Evolutionary conservation across 92 coral and sea anemone genomes (phyloP).

Genomic region (Umimayanthus kanabou): DNA sequence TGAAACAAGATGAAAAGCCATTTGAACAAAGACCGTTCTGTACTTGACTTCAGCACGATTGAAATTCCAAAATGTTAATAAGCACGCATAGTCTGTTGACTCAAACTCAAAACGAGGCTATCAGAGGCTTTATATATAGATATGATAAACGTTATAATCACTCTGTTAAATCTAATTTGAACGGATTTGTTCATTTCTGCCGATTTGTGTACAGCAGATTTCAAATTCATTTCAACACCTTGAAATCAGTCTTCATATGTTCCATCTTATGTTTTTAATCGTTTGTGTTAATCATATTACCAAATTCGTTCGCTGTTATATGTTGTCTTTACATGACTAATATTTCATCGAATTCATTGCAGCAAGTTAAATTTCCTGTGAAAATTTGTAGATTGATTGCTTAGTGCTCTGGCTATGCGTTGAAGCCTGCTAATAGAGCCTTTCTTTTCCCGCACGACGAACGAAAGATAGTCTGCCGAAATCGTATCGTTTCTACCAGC

Average conservation of each 20-base stretch:
- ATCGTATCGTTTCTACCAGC: too few species aligned
- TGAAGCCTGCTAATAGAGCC: too few species aligned
- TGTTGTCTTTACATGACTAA: background rate
- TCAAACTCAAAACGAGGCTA: background rate
- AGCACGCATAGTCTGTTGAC: background rate
- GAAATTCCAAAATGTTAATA: too few species aligned
- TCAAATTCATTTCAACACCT: too few species aligned
- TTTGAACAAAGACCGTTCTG: background rate
- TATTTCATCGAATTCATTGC: background rate
- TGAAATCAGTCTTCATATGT: too few species aligned
- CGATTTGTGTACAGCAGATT: too few species aligned
- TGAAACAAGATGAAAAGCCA: background rate
- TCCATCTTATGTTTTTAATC: too few species aligned
- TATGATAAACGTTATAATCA: background rate
- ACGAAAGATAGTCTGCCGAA: too few species aligned
- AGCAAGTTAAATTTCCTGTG: background rate
- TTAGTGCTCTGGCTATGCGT: background rate
- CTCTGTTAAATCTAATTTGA: background rate
- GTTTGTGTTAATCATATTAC: too few species aligned
- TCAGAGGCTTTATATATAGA: background rate
- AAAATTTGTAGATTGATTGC: too few species aligned
- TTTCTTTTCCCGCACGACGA: too few species aligned
- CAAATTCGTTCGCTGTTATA: background rate
- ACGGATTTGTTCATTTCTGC: background rate
- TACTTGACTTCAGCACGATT: background rate